Evolutionary conservation across 2,888 invertebrate species (phyloP).

Genomic region (Sinelater perroti): DNA sequence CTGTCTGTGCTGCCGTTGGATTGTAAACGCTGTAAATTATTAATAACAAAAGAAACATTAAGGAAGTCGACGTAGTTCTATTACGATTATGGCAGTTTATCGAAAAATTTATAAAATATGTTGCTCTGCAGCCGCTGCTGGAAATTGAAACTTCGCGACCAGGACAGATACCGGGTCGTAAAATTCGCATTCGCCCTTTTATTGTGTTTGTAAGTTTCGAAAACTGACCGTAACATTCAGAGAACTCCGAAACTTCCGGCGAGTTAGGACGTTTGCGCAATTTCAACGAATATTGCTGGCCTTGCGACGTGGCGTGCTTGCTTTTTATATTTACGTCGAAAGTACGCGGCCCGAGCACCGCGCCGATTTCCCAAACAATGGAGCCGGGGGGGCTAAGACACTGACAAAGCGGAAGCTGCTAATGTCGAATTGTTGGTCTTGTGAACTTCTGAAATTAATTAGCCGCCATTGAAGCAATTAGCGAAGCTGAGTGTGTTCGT

Average conservation of each 20-base stretch:
- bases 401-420: constrained; percentile 22
- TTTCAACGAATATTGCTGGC: constrained; percentile 28
- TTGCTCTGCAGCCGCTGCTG: no score
- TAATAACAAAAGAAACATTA: no score
- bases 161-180: constrained; percentile 46
- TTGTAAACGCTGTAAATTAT: no score
- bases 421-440: constrained; percentile 19
- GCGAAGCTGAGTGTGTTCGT: constrained; percentile 22
- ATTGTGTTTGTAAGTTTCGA: constrained; percentile 35
- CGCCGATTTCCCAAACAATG: constrained; percentile 13
- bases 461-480: constrained; percentile 30
- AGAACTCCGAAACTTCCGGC: constrained; percentile 30
- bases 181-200: constrained; percentile 44
- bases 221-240: constrained; percentile 50
- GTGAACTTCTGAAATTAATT: constrained; percentile 31
- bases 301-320: constrained; percentile 21
- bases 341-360: neutral
- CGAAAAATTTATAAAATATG: no score
- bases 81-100: no score
- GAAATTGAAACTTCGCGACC: constrained; percentile 42
- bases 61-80: no score
- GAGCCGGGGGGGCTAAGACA: constrained; percentile 16
- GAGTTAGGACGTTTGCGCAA: constrained; percentile 29
- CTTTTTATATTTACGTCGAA: constrained; percentile 20
- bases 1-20: no score